Evolutionary conservation across 2,888 invertebrate species (phyloP).

Genomic region (Ametastegia equiseti): DNA sequence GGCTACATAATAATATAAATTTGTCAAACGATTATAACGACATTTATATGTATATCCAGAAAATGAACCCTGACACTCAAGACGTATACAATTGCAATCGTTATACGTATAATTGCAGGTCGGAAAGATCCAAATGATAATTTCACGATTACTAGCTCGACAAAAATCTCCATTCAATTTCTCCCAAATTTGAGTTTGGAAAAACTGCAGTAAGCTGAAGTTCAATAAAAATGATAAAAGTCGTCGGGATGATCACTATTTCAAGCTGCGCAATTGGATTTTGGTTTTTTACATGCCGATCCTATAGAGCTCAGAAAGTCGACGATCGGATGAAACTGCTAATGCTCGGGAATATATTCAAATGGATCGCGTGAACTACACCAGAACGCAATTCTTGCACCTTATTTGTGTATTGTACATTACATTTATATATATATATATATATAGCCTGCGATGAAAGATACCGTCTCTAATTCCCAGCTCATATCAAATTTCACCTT

Average conservation of each 20-base stretch:
- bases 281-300: neutral
- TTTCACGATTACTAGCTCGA: too few relatives aligned
- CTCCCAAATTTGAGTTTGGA: too few relatives aligned
- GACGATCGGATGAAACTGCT: neutral
- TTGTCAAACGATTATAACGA: neutral
- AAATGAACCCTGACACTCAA: neutral
- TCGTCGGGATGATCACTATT: too few relatives aligned
- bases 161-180: too few relatives aligned
- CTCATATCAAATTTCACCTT: conserved; percentile 20
- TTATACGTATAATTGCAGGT: neutral
- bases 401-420: conserved; percentile 3
- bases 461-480: conserved; percentile 15
- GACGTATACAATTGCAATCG: neutral
- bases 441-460: neutral
- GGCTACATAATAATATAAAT: neutral
- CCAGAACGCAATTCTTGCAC: neutral
- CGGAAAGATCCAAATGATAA: too few relatives aligned
- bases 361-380: neutral
- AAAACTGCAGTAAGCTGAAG: too few relatives aligned
- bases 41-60: neutral
- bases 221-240: too few relatives aligned
- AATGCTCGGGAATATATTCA: too few relatives aligned
- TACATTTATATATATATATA: neutral
- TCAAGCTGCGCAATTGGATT: too few relatives aligned
- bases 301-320: neutral